Evolutionary conservation across 2,888 invertebrate genomes (phyloP).

Genomic region (Nomada fucata): DNA sequence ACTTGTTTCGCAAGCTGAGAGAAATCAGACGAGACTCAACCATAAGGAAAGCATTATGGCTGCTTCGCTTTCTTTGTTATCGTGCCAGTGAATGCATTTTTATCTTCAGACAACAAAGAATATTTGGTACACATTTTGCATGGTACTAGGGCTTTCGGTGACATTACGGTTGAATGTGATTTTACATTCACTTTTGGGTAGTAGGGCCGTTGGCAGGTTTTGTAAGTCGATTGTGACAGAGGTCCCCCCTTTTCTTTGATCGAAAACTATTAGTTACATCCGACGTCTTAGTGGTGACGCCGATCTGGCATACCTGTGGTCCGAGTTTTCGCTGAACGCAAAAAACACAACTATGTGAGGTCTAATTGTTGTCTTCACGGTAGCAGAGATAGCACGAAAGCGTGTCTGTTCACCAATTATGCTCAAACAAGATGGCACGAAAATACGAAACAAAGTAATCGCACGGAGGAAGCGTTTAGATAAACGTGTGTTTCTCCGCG

Average conservation of each 20-base stretch:
- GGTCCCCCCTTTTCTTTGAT: not conserved
- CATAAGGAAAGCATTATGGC: not conserved
- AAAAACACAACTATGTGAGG: not conserved
- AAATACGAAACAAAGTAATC: constrained; percentile 1
- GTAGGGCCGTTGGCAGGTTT: not conserved
- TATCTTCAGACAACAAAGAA: not conserved
- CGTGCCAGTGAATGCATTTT: not conserved
- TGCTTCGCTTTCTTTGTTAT: not conserved
- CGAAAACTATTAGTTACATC: constrained; percentile 20
- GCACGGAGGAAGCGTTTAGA: not conserved
- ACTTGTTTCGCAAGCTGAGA: constrained; percentile 23
- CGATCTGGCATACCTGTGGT: constrained; percentile 11
- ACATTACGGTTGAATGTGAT: not conserved
- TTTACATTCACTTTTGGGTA: constrained; percentile 13
- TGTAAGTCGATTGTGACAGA: not conserved
- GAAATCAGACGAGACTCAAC: not conserved
- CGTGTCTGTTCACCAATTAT: constrained; percentile 5
- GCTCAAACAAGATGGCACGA: not conserved
- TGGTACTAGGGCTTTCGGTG: not conserved
- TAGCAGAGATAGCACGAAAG: constrained; percentile 11
- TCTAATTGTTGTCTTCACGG: constrained; percentile 9
- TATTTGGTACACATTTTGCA: not conserved
- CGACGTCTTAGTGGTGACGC: constrained; percentile 3
- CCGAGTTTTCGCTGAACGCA: constrained; percentile 8
- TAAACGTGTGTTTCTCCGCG: not conserved